phyloP scores from a whole-genome alignment of 2,113 vertebrate genomes.

The Gobio gobio region DNA sequence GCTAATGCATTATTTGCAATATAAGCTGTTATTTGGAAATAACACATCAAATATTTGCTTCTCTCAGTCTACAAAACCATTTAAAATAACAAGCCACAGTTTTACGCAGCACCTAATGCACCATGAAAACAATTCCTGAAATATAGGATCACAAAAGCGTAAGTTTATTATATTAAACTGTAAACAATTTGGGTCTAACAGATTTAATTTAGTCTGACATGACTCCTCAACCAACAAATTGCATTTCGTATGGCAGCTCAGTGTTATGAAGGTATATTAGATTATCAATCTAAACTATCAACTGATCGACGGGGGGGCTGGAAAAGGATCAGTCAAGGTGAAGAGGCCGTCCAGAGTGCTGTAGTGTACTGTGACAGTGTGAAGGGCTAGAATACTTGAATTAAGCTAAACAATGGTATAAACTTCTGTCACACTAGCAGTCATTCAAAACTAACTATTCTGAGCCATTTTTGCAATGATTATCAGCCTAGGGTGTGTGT shows the following conservation, averaged over 20 bases:
- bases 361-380: neutral
- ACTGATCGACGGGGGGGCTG: neutral
- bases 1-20: neutral
- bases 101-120: neutral
- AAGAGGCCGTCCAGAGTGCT: neutral
- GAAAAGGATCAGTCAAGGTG: neutral
- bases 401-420: neutral
- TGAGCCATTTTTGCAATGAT: neutral
- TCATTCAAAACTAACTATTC: neutral
- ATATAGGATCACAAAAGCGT: neutral
- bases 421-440: neutral
- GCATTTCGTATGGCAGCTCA: neutral
- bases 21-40: conserved; percentile 13
- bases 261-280: neutral
- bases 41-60: conserved; percentile 12
- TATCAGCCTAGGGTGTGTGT: too few relatives aligned
- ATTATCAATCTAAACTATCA: neutral
- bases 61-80: neutral
- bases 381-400: neutral
- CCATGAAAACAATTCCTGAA: conserved; percentile 8
- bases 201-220: neutral
- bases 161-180: neutral
- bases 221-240: conserved; percentile 12
- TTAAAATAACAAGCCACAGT: neutral
- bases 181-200: neutral